These are phyloP conservation scores for Copidosoma aretas DNA, from an alignment of 2,888 invertebrate genomes.

Conservation along the genomic window DNA sequence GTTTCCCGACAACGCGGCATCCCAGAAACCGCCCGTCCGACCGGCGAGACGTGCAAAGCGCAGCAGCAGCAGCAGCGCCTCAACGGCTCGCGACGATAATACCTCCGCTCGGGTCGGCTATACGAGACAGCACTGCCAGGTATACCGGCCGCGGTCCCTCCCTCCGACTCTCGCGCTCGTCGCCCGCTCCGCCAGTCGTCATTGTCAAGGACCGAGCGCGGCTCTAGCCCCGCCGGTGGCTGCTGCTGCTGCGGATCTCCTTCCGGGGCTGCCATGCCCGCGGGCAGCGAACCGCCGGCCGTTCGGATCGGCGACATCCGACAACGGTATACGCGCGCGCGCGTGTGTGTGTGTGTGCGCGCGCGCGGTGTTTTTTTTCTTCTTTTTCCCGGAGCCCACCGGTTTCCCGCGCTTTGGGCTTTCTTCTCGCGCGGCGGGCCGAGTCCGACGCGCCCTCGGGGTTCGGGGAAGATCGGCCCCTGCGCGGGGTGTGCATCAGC, in stretches of 20 bases:
- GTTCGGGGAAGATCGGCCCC: too few species aligned
- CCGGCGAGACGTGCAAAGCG: too few species aligned
- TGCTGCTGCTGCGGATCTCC: not conserved
- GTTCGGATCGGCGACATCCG: not conserved
- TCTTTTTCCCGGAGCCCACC: not conserved
- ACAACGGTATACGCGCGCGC: not conserved
- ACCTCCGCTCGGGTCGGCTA: not conserved
- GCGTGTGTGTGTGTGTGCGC: too few species aligned
- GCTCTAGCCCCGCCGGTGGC: not conserved
- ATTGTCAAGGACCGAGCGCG: not conserved
- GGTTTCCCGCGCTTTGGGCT: not conserved
- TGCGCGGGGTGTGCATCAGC: too few species aligned
- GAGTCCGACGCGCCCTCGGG: too few species aligned
- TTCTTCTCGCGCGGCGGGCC: not conserved
- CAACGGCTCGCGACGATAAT: not conserved
- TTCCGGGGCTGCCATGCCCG: not conserved
- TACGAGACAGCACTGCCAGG: too few species aligned
- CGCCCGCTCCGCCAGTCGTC: not conserved
- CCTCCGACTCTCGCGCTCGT: not conserved
- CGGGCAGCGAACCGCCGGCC: not conserved
- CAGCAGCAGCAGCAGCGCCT: too few species aligned
- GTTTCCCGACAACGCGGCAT: too few species aligned
- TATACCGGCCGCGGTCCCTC: not conserved
- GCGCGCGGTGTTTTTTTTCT: too few species aligned
- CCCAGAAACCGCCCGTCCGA: too few species aligned